Percentiles rank a stretch among this genome's conserved stretches.
These are phyloP conservation scores for Diplodus puntazzo DNA, from an alignment of 2,797 vertebrate genomes.

Conservation along the genomic window DNA sequence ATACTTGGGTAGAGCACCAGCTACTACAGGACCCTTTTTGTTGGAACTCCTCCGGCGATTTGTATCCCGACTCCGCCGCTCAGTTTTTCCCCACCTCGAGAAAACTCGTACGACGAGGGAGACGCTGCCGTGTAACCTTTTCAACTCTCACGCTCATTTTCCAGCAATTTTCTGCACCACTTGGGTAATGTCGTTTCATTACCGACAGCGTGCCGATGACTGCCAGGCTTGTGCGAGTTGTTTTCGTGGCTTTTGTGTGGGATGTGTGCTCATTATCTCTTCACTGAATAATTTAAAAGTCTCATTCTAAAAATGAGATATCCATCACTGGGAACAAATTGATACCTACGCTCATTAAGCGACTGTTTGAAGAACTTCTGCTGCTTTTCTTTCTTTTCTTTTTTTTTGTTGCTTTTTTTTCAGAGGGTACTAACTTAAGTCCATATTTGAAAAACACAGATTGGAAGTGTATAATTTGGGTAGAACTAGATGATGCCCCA, in stretches of 20 bases:
- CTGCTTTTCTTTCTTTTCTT: not conserved
- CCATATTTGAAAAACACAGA: conserved; percentile 34
- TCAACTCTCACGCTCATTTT: conserved; percentile 30
- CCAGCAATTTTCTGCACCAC: conserved; percentile 35
- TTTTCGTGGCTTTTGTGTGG: conserved; percentile 59
- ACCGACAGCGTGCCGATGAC: not conserved
- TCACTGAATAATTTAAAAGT: conserved; percentile 54
- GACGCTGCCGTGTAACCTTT: conserved; percentile 28
- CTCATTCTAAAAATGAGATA: conserved; percentile 42
- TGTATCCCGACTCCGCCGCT: not conserved
- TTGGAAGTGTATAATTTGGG: conserved; percentile 32
- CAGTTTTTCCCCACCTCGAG: not conserved
- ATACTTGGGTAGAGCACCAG: not conserved
- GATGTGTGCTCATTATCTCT: conserved; percentile 59
- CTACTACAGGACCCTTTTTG: not conserved
- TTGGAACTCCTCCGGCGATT: not conserved
- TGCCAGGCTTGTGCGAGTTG: conserved; percentile 40
- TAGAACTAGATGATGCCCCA: not conserved
- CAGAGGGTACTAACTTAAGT: conserved; percentile 1
- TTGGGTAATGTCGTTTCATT: conserved; percentile 43
- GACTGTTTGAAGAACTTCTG: conserved; percentile 14
- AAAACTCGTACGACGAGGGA: not conserved
- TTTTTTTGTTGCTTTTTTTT: not conserved
- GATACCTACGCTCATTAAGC: conserved; percentile 37
- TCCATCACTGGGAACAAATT: conserved; percentile 42